Percentiles rank a stretch among this genome's conserved stretches.
Evolutionary conservation across 2,888 invertebrate genomes (phyloP).

Genomic region (Trachelus iudaicus): DNA sequence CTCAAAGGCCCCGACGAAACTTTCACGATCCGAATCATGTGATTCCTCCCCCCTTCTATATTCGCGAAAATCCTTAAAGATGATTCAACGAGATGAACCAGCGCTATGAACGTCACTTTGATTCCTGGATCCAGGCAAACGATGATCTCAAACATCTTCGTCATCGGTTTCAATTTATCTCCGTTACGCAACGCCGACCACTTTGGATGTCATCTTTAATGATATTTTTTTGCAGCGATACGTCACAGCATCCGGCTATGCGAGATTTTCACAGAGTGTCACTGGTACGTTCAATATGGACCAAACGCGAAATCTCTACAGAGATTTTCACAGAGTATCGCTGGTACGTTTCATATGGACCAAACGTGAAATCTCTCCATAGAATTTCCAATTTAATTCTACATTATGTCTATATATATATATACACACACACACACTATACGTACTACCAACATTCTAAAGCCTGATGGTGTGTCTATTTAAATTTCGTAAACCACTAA

Average conservation of each 20-base stretch:
- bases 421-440: background rate
- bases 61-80: background rate
- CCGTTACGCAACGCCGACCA: background rate
- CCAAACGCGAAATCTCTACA: no score
- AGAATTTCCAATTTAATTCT: background rate
- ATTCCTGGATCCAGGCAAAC: background rate
- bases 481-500: background rate
- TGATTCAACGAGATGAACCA: background rate
- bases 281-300: no score
- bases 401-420: no score
- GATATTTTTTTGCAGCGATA: background rate
- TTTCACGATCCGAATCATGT: background rate
- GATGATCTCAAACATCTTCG: background rate
- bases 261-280: background rate
- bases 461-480: background rate
- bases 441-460: background rate
- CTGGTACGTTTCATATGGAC: no score
- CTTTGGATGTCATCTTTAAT: background rate
- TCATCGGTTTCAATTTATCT: background rate
- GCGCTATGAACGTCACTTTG: background rate
- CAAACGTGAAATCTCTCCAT: no score
- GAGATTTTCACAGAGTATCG: no score
- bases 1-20: background rate
- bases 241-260: background rate
- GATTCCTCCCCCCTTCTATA: background rate